These are phyloP conservation scores for Pipistrellus kuhlii DNA, from an alignment of 2,797 vertebrate species.

Conservation along the genomic window DNA sequence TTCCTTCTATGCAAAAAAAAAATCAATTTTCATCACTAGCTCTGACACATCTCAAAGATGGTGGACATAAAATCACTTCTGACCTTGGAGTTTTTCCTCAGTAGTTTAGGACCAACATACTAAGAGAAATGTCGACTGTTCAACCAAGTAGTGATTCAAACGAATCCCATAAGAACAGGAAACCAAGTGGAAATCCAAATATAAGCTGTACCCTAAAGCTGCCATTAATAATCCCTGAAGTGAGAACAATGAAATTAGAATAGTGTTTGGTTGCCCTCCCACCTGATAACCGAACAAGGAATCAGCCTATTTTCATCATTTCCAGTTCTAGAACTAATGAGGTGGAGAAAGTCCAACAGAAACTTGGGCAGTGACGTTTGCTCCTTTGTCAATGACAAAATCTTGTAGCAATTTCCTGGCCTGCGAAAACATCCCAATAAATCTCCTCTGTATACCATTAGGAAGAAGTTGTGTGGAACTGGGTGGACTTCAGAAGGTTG, in stretches of 20 bases:
- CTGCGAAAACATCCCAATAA: slow-evolving; percentile 88
- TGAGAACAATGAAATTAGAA: slow-evolving; percentile 79
- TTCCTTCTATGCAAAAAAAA: slow-evolving; percentile 23
- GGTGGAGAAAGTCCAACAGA: slow-evolving; percentile 83
- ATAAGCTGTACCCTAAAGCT: slow-evolving; percentile 73
- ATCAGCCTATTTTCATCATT: slow-evolving; percentile 76
- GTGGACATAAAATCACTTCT: slow-evolving; percentile 40
- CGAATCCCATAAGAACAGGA: slow-evolving; percentile 75
- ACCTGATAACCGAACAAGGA: slow-evolving; percentile 76
- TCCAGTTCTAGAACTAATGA: slow-evolving; percentile 78
- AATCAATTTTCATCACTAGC: slow-evolving; percentile 4
- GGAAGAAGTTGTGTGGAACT: slow-evolving; percentile 83
- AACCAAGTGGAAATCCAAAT: slow-evolving; percentile 74
- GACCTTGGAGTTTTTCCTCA: background rate
- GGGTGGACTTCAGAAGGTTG: slow-evolving; percentile 84
- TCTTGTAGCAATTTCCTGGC: slow-evolving; percentile 85
- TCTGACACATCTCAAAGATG: background rate
- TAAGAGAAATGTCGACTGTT: slow-evolving; percentile 54
- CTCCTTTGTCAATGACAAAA: slow-evolving; percentile 86
- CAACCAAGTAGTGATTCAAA: slow-evolving; percentile 56
- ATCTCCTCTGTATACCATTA: slow-evolving; percentile 84
- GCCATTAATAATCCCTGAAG: slow-evolving; percentile 78
- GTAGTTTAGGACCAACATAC: background rate
- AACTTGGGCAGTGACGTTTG: slow-evolving; percentile 76
- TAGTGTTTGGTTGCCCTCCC: slow-evolving; percentile 72